phyloP scores from a whole-genome alignment of 2,888 invertebrate genomes.

The Hylaea fasciaria region DNA sequence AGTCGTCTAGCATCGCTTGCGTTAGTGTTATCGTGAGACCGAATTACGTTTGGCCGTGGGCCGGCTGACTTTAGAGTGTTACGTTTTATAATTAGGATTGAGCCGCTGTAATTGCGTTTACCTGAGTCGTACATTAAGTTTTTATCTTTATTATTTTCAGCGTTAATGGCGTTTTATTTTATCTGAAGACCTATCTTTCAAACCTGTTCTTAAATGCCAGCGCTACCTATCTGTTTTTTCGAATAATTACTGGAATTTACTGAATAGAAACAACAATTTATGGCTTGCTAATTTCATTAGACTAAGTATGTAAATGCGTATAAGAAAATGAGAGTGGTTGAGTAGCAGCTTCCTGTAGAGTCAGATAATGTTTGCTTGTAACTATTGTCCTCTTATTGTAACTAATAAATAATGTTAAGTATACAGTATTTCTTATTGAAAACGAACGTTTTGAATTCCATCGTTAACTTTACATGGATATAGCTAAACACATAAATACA shows the following conservation, averaged over 20 bases:
- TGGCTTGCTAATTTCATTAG: too few relatives aligned
- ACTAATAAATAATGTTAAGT: too few relatives aligned
- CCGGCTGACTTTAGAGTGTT: neutral
- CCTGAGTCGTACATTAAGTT: constrained; percentile 7
- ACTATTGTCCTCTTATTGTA: too few relatives aligned
- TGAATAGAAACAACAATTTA: neutral
- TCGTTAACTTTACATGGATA: too few relatives aligned
- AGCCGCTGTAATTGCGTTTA: constrained; percentile 5
- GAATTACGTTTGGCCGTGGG: constrained; percentile 1
- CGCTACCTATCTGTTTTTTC: neutral
- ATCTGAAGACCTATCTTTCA: constrained; percentile 14
- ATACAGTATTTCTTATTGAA: too few relatives aligned
- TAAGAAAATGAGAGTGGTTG: too few relatives aligned
- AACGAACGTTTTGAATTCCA: too few relatives aligned
- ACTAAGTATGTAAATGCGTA: too few relatives aligned
- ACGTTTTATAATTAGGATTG: constrained; percentile 9
- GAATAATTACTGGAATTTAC: neutral
- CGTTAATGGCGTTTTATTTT: constrained; percentile 10
- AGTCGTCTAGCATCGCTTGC: neutral
- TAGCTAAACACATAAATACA: too few relatives aligned
- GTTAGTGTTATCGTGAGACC: constrained; percentile 22
- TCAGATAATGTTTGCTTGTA: too few relatives aligned
- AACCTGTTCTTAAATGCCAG: constrained; percentile 3
- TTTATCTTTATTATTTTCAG: constrained; percentile 14
- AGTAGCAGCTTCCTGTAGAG: too few relatives aligned